These are phyloP conservation scores for Geotrypetes seraphini DNA, from an alignment of 2,797 vertebrate species.

Conservation along the genomic window DNA sequence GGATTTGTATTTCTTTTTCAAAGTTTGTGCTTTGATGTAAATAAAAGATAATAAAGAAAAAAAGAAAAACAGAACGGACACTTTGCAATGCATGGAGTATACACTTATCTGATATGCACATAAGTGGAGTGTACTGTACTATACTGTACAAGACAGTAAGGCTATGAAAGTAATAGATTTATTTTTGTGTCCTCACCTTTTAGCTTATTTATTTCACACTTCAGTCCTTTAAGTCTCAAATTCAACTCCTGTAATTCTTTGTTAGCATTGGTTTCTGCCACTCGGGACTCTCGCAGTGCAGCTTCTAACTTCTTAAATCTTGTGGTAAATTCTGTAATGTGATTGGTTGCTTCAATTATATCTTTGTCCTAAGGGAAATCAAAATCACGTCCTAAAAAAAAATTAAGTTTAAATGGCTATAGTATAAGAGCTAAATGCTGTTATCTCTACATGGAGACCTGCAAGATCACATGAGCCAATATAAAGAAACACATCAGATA, in stretches of 20 bases:
- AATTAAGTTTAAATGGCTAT: not conserved
- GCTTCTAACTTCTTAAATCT: slow-evolving; percentile 54
- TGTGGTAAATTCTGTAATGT: slow-evolving; percentile 54
- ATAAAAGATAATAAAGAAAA: too few relatives aligned
- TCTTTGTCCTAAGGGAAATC: slow-evolving; percentile 62
- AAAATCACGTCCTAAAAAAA: not conserved
- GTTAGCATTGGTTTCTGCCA: slow-evolving; percentile 40
- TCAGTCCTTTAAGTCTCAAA: slow-evolving; percentile 45
- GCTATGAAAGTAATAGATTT: too few relatives aligned
- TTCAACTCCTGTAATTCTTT: slow-evolving; percentile 61
- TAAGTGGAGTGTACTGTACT: too few relatives aligned
- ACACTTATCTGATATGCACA: too few relatives aligned
- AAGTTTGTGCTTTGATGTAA: too few relatives aligned
- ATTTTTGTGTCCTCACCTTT: slow-evolving; percentile 55
- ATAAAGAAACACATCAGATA: too few relatives aligned
- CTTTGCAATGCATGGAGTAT: too few relatives aligned
- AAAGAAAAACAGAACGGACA: too few relatives aligned
- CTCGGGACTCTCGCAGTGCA: slow-evolving; percentile 38
- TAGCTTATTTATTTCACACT: slow-evolving; percentile 46
- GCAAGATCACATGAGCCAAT: not conserved
- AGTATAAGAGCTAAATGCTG: not conserved
- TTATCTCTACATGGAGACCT: not conserved
- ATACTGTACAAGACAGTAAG: too few relatives aligned
- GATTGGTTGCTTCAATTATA: slow-evolving; percentile 61
- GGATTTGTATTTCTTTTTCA: too few relatives aligned